phyloP scores from a whole-genome alignment of 1,140 invertebrate genomes.

The Platorchestia sp. region DNA sequence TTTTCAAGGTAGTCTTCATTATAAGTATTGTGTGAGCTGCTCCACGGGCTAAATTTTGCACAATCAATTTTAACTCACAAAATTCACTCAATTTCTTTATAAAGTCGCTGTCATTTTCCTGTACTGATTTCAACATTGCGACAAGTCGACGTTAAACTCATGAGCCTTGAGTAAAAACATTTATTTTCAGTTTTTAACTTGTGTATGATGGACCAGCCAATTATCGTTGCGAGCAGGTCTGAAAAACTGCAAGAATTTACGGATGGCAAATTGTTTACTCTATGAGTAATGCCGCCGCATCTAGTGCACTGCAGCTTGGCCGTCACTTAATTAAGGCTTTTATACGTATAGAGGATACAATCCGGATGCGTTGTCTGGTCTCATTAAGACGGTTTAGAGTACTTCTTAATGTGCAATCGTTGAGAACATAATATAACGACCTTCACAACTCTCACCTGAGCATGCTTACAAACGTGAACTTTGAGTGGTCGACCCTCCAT shows the following conservation, averaged over 20 bases:
- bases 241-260: background rate
- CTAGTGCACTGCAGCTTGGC: background rate
- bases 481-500: background rate
- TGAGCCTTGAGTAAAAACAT: background rate
- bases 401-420: background rate
- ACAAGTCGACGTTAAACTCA: background rate
- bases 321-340: background rate
- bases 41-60: too few relatives aligned
- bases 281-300: background rate
- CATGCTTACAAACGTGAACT: conserved; percentile 7
- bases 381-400: background rate
- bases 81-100: too few relatives aligned
- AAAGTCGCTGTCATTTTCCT: too few relatives aligned
- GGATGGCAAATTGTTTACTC: background rate
- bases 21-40: too few relatives aligned
- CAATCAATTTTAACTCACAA: too few relatives aligned
- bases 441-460: background rate
- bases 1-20: too few relatives aligned
- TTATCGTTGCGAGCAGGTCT: background rate
- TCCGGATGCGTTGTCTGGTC: background rate
- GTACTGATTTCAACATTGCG: background rate
- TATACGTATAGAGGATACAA: background rate
- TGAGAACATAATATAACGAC: background rate
- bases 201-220: background rate
- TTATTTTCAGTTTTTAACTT: background rate